Conservation (phyloP, 2,888 invertebrate species). For the Neelides folsomi region DNA sequence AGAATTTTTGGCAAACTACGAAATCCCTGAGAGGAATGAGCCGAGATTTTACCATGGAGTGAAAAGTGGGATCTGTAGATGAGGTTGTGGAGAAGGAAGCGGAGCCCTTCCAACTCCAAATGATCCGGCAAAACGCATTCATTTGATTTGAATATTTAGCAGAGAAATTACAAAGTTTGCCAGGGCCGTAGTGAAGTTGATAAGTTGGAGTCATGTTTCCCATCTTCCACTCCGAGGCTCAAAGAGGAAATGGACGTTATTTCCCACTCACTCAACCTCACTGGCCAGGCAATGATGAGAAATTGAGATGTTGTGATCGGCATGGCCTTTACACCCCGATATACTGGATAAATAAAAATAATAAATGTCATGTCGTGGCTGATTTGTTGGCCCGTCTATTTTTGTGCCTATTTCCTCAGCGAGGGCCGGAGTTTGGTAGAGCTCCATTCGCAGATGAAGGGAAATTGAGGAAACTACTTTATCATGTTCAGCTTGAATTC, state of each 20-base stretch:
- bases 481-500: too few species aligned
- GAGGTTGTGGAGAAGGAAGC: slow-evolving; percentile 4
- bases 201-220: slow-evolving; percentile 21
- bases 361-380: slow-evolving; percentile 11
- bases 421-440: too few species aligned
- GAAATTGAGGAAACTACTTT: too few species aligned
- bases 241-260: too few species aligned
- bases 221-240: slow-evolving; percentile 4
- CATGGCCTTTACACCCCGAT: too few species aligned
- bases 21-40: not conserved
- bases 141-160: slow-evolving; percentile 17
- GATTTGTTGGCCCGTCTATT: slow-evolving; percentile 10
- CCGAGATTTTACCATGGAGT: not conserved
- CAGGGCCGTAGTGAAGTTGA: slow-evolving; percentile 20
- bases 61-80: slow-evolving; percentile 4
- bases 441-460: too few species aligned
- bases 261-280: too few species aligned
- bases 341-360: slow-evolving; percentile 2
- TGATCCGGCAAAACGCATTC: slow-evolving; percentile 18
- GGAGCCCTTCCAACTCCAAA: slow-evolving; percentile 7
- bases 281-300: too few species aligned
- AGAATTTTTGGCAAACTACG: slow-evolving; percentile 5
- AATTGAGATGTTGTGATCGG: too few species aligned
- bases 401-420: not conserved
- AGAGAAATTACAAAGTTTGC: slow-evolving; percentile 11